phyloP scores from a whole-genome alignment of 1,140 invertebrate species.

The Zaprionus inermis region DNA sequence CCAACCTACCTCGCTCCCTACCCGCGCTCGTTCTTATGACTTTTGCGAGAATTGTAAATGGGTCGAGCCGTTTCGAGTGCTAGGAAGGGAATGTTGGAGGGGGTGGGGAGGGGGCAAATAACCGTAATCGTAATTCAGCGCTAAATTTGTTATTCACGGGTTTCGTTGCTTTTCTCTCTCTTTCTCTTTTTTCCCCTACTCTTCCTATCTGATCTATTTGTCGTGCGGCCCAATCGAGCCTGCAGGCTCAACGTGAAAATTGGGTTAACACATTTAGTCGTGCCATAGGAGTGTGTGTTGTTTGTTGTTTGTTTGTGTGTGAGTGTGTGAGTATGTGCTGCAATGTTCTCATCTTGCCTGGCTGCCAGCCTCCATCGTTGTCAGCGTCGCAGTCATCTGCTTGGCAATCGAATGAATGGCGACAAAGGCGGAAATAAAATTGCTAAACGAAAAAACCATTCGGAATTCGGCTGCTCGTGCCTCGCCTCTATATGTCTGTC shows the following conservation, averaged over 20 bases:
- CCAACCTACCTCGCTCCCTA: too few species aligned
- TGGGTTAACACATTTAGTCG: slow-evolving; percentile 76
- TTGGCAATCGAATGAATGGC: slow-evolving; percentile 77
- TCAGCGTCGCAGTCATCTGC: slow-evolving; percentile 46
- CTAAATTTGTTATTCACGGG: slow-evolving; percentile 47
- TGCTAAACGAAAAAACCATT: slow-evolving; percentile 74
- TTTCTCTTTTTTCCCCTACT: slow-evolving; percentile 12
- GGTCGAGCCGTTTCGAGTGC: not conserved
- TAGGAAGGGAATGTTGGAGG: not conserved
- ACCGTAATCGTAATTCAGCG: slow-evolving; percentile 44
- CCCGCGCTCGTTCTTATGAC: slow-evolving; percentile 5
- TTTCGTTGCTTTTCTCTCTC: slow-evolving; percentile 17
- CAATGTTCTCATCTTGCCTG: slow-evolving; percentile 19
- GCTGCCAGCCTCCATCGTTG: slow-evolving; percentile 25
- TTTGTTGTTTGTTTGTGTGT: slow-evolving; percentile 19
- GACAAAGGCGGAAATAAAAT: slow-evolving; percentile 81
- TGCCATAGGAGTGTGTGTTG: slow-evolving; percentile 47
- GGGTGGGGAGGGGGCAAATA: not conserved
- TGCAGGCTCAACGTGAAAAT: slow-evolving; percentile 66
- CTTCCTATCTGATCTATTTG: slow-evolving; percentile 38
- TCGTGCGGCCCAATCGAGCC: slow-evolving; percentile 3
- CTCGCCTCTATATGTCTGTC: too few species aligned
- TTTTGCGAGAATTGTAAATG: slow-evolving; percentile 32
- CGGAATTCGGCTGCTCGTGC: slow-evolving; percentile 38
- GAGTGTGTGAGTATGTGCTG: slow-evolving; percentile 25